Evolutionary conservation across 2,113 vertebrate genomes (phyloP), one percentile per base, ranked within the genome.

Genomic region (Buteo buteo): DNA sequence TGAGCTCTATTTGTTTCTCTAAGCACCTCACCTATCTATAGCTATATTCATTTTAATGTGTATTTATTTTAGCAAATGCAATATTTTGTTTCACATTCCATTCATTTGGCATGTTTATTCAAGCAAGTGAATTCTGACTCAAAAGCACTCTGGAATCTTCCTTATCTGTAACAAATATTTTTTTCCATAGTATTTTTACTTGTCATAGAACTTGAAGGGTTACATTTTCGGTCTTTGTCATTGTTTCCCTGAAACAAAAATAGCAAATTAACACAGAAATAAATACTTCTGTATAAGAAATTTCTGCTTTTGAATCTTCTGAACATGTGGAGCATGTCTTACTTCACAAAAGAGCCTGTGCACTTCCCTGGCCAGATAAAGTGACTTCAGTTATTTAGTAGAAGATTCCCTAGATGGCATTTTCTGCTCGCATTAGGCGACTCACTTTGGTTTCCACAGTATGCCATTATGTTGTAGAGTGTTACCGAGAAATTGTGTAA

Each of bases 1-100:
- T 96, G 45, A 96, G 78, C 69, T 94, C 95, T 97, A 95, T 97
- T 97, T 98, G 92, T 97, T 98, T 97, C 86, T 93, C 38, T 86
- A 93, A 97, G 74, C 69, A 65, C 66, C 61, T 20, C 59, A 96
- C 32, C 90, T 96, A 94, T 97, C 93, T 97, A 94, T 84, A 93
- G 66, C 81, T 97, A 34, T 80, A 73, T 90, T 85, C 45, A 97
- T 96, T 97, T 96, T 84, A 96, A 92, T 28, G 22, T 77, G 58
- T 91, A 96, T 97, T 98, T 98, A 97, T 97, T 98, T 97, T 97
- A 96, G 62, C 44, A 96, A 97, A 93, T 79, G 86, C 28, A 95
- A 50, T 89, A 95, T 96, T 95, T 97, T 96, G 59, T 92, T 97
- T 96, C 71, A 90, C 32, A 38, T 62, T 74, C 19, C 70, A 62